A percentile compares a stretch with the other conserved stretches of the same genome.
Conservation (phyloP, 2,113 vertebrate species). For the Chrysochloris asiatica region DNA sequence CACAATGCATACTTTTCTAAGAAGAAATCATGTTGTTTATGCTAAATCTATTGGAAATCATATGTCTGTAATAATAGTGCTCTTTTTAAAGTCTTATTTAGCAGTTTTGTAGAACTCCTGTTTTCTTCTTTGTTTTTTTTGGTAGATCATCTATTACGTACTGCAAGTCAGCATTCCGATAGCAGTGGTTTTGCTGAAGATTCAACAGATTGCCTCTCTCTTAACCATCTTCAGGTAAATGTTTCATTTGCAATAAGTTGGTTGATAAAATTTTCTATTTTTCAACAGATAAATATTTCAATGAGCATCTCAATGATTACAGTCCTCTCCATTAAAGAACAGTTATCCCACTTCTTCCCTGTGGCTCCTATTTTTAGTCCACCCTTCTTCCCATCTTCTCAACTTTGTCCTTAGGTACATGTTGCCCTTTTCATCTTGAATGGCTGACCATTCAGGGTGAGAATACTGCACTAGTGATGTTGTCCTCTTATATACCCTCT, state of each 20-base stretch:
- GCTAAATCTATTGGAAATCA: background rate
- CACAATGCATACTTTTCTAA: background rate
- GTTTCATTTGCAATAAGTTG: background rate
- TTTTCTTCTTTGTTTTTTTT: conserved; percentile 9
- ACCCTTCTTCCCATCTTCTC: no score
- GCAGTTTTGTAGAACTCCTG: background rate
- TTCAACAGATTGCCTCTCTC: conserved; percentile 86
- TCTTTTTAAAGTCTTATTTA: background rate
- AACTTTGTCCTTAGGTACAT: no score
- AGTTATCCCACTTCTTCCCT: no score
- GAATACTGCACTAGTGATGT: no score
- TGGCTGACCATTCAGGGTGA: no score
- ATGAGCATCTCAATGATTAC: no score
- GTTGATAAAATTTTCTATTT: background rate
- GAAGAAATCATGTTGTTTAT: background rate
- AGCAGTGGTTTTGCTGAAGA: conserved; percentile 99
- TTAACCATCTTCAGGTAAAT: conserved; percentile 90
- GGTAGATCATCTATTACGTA: conserved; percentile 89
- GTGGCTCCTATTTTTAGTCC: no score
- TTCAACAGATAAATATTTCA: background rate
- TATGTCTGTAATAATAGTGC: background rate
- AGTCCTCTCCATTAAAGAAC: no score
- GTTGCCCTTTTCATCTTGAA: no score
- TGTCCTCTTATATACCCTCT: no score
- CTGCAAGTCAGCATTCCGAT: conserved; percentile 95